A percentile compares a stretch with the other conserved stretches of the same genome.
Conservation (phyloP, 1,140 invertebrate species). For the Scaptodrosophila lebanonensis region DNA sequence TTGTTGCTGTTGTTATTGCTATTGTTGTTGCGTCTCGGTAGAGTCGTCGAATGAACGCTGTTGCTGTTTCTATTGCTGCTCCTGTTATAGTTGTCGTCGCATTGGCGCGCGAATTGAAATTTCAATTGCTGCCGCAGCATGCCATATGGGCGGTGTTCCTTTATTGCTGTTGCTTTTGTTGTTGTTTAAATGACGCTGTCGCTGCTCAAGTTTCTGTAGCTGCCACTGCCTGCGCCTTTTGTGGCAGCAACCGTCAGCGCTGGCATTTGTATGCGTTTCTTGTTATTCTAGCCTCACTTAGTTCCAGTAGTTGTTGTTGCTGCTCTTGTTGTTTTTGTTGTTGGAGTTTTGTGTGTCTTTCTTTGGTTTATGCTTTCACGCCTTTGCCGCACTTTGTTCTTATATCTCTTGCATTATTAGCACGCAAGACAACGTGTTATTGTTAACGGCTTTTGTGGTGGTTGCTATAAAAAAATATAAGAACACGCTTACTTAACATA, state of each 20-base stretch:
- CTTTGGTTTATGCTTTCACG: conserved; percentile 23
- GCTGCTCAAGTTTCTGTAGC: conserved; percentile 9
- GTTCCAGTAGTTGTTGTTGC: conserved; percentile 1
- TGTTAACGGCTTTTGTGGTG: conserved; percentile 18
- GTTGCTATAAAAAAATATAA: conserved; percentile 39
- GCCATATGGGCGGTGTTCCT: too few species aligned
- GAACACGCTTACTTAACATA: too few species aligned
- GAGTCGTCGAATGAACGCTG: too few species aligned
- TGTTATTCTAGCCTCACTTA: conserved; percentile 23
- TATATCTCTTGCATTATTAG: conserved; percentile 52
- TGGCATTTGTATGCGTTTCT: conserved; percentile 60
- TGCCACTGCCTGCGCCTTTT: conserved; percentile 27
- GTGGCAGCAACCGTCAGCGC: conserved; percentile 18
- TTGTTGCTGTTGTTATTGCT: conserved; percentile 1
- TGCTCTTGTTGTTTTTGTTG: conserved; percentile 10
- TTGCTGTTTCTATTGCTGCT: background rate
- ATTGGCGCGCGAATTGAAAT: conserved; percentile 41
- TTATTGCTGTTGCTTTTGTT: too few species aligned
- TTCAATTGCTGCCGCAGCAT: conserved; percentile 31
- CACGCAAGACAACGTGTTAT: background rate
- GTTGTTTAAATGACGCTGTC: conserved; percentile 21
- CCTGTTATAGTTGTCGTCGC: conserved; percentile 8
- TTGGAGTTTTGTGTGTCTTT: conserved; percentile 13
- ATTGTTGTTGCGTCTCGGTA: background rate
- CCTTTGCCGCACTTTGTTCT: conserved; percentile 43